Evolutionary conservation across 1,140 invertebrate genomes (phyloP).

Genomic region (Aricia agestis): DNA sequence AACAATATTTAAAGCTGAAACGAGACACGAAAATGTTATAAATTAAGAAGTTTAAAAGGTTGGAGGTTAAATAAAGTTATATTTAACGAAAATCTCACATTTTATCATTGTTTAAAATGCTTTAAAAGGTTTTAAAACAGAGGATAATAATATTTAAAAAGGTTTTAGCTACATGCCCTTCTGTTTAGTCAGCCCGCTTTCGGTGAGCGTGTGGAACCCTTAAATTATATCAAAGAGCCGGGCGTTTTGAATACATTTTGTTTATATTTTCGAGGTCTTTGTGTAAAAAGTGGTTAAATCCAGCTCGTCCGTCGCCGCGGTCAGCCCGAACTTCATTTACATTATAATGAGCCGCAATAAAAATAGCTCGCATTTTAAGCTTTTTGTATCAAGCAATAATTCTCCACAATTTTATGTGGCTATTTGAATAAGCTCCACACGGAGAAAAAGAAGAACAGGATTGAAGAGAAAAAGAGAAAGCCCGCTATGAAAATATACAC

Average conservation of each 20-base stretch:
- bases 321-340: background rate
- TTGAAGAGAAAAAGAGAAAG: background rate
- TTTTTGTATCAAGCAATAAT: background rate
- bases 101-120: background rate
- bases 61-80: background rate
- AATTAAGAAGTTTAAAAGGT: background rate
- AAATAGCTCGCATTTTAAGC: background rate
- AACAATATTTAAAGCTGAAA: background rate
- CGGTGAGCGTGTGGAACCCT: background rate
- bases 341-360: background rate
- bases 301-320: background rate
- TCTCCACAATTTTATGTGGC: background rate
- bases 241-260: background rate
- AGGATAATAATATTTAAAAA: conserved; percentile 3
- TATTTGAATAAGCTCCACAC: background rate
- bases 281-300: conserved; percentile 1
- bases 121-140: background rate
- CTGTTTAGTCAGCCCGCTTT: conserved; percentile 4
- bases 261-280: conserved; percentile 1
- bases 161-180: background rate
- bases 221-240: conserved; percentile 9
- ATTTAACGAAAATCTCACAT: background rate
- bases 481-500: conserved; percentile 4
- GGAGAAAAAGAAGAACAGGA: background rate
- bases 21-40: background rate